Conservation (phyloP, 1,140 invertebrate species). For the Tenebrio molitor region DNA sequence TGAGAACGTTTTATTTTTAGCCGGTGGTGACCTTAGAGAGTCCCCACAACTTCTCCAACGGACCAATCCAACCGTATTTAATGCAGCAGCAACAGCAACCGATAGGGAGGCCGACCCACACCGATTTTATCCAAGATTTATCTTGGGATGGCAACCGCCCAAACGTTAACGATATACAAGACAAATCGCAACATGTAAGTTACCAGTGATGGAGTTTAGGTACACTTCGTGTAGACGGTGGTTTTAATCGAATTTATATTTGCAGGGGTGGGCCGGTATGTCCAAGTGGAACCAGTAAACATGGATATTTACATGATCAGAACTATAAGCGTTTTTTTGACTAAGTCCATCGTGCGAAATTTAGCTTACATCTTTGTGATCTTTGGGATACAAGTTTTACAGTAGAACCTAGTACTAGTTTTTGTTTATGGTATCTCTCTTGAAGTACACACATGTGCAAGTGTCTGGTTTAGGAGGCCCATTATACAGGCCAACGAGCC, state of each 20-base stretch:
- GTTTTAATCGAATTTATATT: constrained; percentile 46
- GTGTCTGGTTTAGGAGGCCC: constrained; percentile 49
- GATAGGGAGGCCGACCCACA: constrained; percentile 53
- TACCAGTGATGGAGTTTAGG: constrained; percentile 1
- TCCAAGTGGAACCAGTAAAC: constrained; percentile 63
- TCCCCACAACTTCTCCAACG: constrained; percentile 58
- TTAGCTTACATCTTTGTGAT: constrained; percentile 63
- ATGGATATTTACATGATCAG: constrained; percentile 39
- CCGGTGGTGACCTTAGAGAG: constrained; percentile 61
- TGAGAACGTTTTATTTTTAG: constrained; percentile 49
- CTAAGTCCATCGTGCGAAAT: constrained; percentile 61
- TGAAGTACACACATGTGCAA: constrained; percentile 44
- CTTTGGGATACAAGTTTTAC: constrained; percentile 62
- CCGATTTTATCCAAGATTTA: constrained; percentile 58
- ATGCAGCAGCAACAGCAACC: constrained; percentile 59
- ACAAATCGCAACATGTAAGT: constrained; percentile 63
- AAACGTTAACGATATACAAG: constrained; percentile 62
- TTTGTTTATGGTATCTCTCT: constrained; percentile 48
- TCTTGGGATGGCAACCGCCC: constrained; percentile 60
- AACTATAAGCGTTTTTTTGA: constrained; percentile 62
- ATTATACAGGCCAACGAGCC: constrained; percentile 53
- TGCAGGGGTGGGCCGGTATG: constrained; percentile 62
- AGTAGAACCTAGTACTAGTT: constrained; percentile 59
- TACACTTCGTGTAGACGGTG: too few species aligned
- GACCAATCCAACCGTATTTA: constrained; percentile 54